Evolutionary conservation across 2,113 vertebrate species (phyloP).

Genomic region (Dromiciops gliroides): DNA sequence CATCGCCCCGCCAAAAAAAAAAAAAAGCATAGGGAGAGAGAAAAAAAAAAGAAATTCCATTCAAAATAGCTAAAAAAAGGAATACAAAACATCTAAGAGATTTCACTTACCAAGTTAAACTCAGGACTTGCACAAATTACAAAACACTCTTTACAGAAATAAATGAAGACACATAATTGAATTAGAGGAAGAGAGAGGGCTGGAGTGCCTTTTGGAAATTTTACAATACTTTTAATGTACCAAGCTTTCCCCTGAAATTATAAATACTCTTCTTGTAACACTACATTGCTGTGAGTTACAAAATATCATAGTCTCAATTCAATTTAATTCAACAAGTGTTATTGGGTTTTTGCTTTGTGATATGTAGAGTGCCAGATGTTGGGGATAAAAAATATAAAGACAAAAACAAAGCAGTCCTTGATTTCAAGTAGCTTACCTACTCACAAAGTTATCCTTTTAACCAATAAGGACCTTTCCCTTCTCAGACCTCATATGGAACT

Average conservation of each 20-base stretch:
- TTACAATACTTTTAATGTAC: background rate
- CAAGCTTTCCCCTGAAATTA: background rate
- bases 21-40: background rate
- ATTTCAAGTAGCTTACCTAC: background rate
- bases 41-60: background rate
- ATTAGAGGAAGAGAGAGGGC: background rate
- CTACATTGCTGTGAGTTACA: background rate
- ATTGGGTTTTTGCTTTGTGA: background rate
- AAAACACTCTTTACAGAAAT: background rate
- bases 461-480: too few relatives aligned
- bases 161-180: background rate
- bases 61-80: background rate
- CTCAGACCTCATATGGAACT: too few relatives aligned
- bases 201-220: background rate
- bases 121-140: background rate
- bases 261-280: background rate
- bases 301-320: background rate
- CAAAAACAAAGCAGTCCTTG: background rate
- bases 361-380: background rate
- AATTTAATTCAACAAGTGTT: background rate
- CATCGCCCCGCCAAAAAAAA: too few relatives aligned
- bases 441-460: too few relatives aligned
- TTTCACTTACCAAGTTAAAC: background rate
- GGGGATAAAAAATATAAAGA: background rate
- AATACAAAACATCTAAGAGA: background rate